phyloP scores from a whole-genome alignment of 2,797 vertebrate genomes.

The Rhyacichthys aspro region DNA sequence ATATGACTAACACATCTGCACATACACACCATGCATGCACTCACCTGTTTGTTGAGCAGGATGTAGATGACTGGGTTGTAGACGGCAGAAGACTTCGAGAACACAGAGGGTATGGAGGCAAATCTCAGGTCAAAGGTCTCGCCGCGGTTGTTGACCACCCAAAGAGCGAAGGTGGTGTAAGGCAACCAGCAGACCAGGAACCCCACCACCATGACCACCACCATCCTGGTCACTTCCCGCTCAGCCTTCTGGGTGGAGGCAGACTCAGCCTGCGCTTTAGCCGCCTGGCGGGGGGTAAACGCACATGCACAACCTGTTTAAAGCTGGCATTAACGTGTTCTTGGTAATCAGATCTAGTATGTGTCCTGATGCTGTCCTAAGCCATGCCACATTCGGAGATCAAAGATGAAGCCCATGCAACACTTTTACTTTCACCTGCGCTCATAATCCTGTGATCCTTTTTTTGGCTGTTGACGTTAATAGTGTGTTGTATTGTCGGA shows the following conservation, averaged over 20 bases:
- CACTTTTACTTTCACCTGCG: too few species aligned
- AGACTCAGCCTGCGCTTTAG: constrained; percentile 80
- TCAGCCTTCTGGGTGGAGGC: constrained; percentile 83
- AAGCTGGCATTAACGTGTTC: too few species aligned
- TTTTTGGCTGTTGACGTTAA: too few species aligned
- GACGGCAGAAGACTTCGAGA: constrained; percentile 81
- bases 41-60: constrained; percentile 75
- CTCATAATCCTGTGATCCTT: too few species aligned
- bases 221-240: constrained; percentile 82
- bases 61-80: constrained; percentile 80
- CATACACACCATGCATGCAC: too few species aligned
- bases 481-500: too few species aligned
- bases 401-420: too few species aligned
- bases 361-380: too few species aligned
- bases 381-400: too few species aligned
- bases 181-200: constrained; percentile 81
- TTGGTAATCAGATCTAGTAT: too few species aligned
- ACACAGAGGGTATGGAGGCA: constrained; percentile 75
- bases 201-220: constrained; percentile 80
- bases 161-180: constrained; percentile 74
- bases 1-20: too few species aligned
- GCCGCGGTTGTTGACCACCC: constrained; percentile 73
- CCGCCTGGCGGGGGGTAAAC: constrained; percentile 66
- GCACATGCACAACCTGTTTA: too few species aligned
- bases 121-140: constrained; percentile 72